These are phyloP conservation scores for Aphaenogaster ashmeadi DNA, from an alignment of 1,140 invertebrate genomes.

Conservation along the genomic window DNA sequence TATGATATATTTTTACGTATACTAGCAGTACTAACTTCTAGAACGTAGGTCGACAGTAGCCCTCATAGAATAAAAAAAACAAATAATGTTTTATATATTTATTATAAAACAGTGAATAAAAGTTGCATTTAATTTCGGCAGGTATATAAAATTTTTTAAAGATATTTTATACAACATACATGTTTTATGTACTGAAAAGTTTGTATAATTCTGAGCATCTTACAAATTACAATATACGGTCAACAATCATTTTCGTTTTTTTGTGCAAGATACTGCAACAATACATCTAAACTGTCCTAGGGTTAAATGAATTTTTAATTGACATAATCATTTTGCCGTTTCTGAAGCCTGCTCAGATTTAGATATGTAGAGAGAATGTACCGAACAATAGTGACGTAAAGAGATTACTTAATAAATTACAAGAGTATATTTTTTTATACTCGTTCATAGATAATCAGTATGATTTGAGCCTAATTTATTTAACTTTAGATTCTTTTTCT, in stretches of 20 bases:
- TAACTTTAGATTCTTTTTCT: conserved; percentile 72
- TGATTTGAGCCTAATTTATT: conserved; percentile 78
- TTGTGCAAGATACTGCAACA: conserved; percentile 71
- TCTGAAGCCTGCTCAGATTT: conserved; percentile 85
- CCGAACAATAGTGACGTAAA: conserved; percentile 78
- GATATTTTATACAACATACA: conserved; percentile 74
- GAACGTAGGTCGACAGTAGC: conserved; percentile 40
- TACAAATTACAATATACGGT: conserved; percentile 77
- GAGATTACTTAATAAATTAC: conserved; percentile 74
- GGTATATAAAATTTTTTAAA: conserved; percentile 77
- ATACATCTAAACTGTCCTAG: conserved; percentile 80
- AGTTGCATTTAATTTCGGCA: conserved; percentile 74
- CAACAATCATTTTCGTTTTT: conserved; percentile 64
- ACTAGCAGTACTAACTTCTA: not conserved
- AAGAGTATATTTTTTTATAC: conserved; percentile 66
- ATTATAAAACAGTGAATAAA: conserved; percentile 80
- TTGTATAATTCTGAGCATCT: conserved; percentile 77
- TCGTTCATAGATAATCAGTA: conserved; percentile 72
- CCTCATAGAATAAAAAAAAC: conserved; percentile 63
- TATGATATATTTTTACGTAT: not conserved
- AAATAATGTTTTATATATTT: conserved; percentile 77
- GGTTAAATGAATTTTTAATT: conserved; percentile 83
- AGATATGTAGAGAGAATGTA: conserved; percentile 82
- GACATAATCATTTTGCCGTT: conserved; percentile 82
- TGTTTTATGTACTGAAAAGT: conserved; percentile 73